Evolutionary conservation across 2,888 invertebrate species (phyloP).

Genomic region (Erannis defoliaria): DNA sequence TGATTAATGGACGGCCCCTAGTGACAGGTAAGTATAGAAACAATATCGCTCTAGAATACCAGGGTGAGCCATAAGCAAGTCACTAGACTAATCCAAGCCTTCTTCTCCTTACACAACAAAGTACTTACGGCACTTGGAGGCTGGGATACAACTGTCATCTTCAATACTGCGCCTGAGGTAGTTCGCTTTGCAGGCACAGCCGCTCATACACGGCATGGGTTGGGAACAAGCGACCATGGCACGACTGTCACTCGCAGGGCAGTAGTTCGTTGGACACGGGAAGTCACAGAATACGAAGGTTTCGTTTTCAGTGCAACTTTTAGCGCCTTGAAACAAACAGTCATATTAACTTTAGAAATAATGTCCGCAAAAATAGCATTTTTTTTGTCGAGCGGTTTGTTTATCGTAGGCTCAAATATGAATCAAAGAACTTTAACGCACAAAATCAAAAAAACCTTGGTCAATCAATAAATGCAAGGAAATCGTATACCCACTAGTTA

Average conservation of each 20-base stretch:
- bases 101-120: background rate
- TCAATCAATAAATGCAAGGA: no score
- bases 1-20: no score
- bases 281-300: conserved; percentile 55
- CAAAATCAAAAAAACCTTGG: no score
- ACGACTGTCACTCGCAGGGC: conserved; percentile 54
- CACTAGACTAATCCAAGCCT: conserved; percentile 6
- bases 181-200: conserved; percentile 59
- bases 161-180: conserved; percentile 41
- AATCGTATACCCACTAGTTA: no score
- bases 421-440: no score
- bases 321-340: conserved; percentile 26
- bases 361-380: no score
- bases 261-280: conserved; percentile 55
- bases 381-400: no score
- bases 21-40: no score
- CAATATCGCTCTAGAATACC: no score
- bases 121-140: conserved; percentile 57
- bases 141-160: conserved; percentile 39
- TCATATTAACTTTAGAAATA: background rate
- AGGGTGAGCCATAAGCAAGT: no score
- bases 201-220: conserved; percentile 57
- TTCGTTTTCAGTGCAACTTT: conserved; percentile 48
- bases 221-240: conserved; percentile 51
- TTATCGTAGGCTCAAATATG: no score